Evolutionary conservation across 2,888 invertebrate genomes (phyloP).

Genomic region (Diplolepis rosae): DNA sequence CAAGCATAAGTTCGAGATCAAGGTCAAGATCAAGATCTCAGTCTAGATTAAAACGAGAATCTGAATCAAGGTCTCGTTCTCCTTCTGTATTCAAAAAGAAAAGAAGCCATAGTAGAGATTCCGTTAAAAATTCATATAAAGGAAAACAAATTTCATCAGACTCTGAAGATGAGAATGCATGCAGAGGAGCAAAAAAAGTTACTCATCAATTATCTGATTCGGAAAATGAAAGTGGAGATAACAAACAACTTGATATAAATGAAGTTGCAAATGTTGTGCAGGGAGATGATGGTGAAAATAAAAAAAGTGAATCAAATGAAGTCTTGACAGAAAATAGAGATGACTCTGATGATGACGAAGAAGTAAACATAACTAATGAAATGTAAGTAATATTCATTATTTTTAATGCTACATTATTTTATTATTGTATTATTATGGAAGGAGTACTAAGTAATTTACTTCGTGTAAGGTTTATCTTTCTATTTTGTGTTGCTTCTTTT

Average conservation of each 20-base stretch:
- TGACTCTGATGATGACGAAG: slow-evolving; percentile 52
- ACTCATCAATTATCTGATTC: slow-evolving; percentile 68
- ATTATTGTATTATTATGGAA: no score
- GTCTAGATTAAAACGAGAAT: slow-evolving; percentile 61
- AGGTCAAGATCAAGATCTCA: slow-evolving; percentile 61
- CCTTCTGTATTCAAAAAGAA: slow-evolving; percentile 49
- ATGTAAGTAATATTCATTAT: slow-evolving; percentile 76
- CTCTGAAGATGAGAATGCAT: slow-evolving; percentile 77
- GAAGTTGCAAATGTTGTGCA: slow-evolving; percentile 72
- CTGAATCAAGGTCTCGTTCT: slow-evolving; percentile 57
- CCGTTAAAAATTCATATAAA: slow-evolving; percentile 47
- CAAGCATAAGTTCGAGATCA: slow-evolving; percentile 54
- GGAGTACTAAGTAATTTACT: no score
- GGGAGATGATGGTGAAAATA: slow-evolving; percentile 76
- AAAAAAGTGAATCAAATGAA: background rate
- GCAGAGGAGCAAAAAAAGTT: slow-evolving; percentile 64
- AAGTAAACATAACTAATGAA: slow-evolving; percentile 77
- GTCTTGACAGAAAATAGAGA: slow-evolving; percentile 52
- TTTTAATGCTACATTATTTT: no score
- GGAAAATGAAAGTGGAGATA: slow-evolving; percentile 58
- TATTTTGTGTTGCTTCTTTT: no score
- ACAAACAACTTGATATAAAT: slow-evolving; percentile 64
- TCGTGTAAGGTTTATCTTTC: no score
- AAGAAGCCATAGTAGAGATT: slow-evolving; percentile 62
- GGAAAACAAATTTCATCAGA: slow-evolving; percentile 75